Conservation (phyloP, 2,888 invertebrate species). For the Drosophila helvetica region DNA sequence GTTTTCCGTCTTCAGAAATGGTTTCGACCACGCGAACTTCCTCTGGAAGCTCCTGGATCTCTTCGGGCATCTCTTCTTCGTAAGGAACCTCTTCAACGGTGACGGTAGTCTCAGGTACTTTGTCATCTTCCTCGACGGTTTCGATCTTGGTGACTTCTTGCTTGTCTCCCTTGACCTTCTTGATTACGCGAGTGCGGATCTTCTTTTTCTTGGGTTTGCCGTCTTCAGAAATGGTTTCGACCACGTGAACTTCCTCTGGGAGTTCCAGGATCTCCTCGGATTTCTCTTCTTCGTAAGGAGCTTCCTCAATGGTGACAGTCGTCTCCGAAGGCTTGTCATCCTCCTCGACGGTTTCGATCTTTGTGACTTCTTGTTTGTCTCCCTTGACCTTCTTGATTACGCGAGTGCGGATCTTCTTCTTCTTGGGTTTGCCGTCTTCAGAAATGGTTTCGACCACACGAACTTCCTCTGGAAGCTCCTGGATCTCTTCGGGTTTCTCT, state of each 20-base stretch:
- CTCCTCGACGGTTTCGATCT: conserved; percentile 51
- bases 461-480: conserved; percentile 47
- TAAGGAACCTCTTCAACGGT: conserved; percentile 15
- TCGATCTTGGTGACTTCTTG: conserved; percentile 33
- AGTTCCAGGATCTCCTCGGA: conserved; percentile 42
- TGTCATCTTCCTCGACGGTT: conserved; percentile 24
- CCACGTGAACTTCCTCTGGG: conserved; percentile 48
- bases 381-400: conserved; percentile 53
- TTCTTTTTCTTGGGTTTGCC: conserved; percentile 49
- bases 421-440: conserved; percentile 45
- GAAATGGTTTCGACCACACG: conserved; percentile 38
- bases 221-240: conserved; percentile 38
- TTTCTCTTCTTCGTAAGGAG: conserved; percentile 37
- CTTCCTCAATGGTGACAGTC: conserved; percentile 53
- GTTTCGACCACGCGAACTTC: conserved; percentile 14
- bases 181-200: conserved; percentile 50
- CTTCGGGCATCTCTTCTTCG: conserved; percentile 9
- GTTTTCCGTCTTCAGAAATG: conserved; percentile 13
- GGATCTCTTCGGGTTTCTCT: conserved; percentile 30
- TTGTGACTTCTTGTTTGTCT: conserved; percentile 51
- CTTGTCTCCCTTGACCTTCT: conserved; percentile 45
- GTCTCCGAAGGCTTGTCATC: conserved; percentile 51
- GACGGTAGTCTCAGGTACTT: conserved; percentile 17
- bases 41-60: conserved; percentile 22
- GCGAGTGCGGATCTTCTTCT: conserved; percentile 51